These are phyloP conservation scores for Pterobdella sp. DNA, from an alignment of 2,888 invertebrate species.

Conservation along the genomic window DNA sequence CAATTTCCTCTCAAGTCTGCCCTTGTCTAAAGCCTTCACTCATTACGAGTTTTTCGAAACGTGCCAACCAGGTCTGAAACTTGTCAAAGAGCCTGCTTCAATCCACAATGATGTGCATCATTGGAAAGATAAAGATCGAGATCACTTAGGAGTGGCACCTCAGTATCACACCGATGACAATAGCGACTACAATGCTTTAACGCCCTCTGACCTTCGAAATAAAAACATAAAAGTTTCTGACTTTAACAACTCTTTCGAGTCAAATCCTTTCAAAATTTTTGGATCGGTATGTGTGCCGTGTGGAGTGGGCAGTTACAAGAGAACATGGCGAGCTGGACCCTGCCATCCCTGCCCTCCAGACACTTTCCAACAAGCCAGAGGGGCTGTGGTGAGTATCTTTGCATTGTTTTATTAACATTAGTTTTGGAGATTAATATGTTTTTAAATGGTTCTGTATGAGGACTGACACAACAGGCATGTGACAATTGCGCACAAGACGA, in stretches of 20 bases:
- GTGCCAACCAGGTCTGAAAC: neutral
- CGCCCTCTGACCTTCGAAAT: too few relatives aligned
- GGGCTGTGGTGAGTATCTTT: neutral
- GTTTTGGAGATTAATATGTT: neutral
- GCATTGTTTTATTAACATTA: neutral
- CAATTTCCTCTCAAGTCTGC: neutral
- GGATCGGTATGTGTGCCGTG: constrained; percentile 7
- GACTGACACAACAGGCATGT: neutral
- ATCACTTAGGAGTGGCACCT: neutral
- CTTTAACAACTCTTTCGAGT: too few relatives aligned
- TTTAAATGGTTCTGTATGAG: neutral
- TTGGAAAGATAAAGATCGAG: neutral
- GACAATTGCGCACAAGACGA: too few relatives aligned
- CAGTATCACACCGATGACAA: neutral
- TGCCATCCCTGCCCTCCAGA: neutral
- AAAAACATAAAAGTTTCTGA: too few relatives aligned
- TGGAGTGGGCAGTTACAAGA: constrained; percentile 5
- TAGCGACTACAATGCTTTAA: neutral
- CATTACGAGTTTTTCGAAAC: neutral
- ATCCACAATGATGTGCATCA: neutral
- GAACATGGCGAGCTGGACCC: neutral
- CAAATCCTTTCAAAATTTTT: too few relatives aligned
- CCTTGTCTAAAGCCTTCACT: neutral
- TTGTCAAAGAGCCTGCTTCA: neutral
- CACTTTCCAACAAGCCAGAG: neutral